Evolutionary conservation across 2,888 invertebrate genomes (phyloP).

Genomic region (Anagyrus pseudococci): DNA sequence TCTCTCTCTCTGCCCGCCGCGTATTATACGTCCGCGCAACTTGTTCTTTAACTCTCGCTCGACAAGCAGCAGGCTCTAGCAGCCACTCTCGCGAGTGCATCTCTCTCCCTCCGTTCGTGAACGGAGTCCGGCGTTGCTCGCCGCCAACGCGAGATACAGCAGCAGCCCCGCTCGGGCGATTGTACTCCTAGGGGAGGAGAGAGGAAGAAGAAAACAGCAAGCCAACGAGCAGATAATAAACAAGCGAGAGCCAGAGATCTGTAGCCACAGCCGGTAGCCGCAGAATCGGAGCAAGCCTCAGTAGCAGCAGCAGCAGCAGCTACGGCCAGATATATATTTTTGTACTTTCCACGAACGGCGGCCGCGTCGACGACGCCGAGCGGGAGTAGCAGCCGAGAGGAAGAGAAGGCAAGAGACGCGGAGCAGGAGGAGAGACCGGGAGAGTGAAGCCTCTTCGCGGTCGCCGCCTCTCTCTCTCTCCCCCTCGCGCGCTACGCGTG

Average conservation of each 20-base stretch:
- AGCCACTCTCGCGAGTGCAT: too few relatives aligned
- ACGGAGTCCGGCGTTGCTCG: too few relatives aligned
- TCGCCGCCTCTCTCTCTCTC: too few relatives aligned
- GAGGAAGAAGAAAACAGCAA: background rate
- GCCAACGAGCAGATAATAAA: constrained; percentile 22
- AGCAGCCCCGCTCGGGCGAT: background rate
- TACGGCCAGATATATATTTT: constrained; percentile 27
- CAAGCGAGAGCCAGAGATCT: too few relatives aligned
- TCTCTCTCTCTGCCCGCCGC: background rate
- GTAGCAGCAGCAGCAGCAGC: constrained; percentile 6
- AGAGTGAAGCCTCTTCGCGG: too few relatives aligned
- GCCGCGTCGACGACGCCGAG: constrained; percentile 34
- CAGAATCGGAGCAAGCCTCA: constrained; percentile 6
- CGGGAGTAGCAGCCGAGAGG: constrained; percentile 41
- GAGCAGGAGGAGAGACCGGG: constrained; percentile 6
- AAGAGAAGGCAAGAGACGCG: constrained; percentile 40
- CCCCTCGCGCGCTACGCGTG: too few relatives aligned
- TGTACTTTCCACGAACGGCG: constrained; percentile 33
- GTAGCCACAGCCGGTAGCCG: constrained; percentile 13
- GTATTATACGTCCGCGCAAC: background rate
- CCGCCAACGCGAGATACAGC: too few relatives aligned
- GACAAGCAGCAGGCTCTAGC: too few relatives aligned
- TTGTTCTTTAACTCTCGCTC: background rate
- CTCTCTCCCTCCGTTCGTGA: too few relatives aligned
- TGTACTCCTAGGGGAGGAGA: background rate